A percentile compares a stretch with the other conserved stretches of the same genome.
phyloP scores from a whole-genome alignment of 37 sponge, comb jelly and placozoan species.

The Cladorhizidae sp. region DNA sequence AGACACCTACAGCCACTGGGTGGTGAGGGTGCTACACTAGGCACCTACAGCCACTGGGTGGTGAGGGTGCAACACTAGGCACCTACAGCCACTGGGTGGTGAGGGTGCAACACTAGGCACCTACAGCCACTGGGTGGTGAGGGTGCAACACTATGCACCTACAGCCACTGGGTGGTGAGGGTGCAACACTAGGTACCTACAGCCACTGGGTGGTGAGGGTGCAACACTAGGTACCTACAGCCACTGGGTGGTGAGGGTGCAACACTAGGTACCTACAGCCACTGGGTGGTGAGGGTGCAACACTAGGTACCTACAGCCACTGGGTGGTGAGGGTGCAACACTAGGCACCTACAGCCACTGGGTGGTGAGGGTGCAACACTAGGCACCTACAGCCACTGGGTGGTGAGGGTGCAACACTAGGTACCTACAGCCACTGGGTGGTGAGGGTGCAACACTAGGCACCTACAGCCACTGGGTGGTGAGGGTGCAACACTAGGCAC shows the following conservation, averaged over 20 bases:
- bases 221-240: background rate
- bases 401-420: background rate
- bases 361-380: background rate
- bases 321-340: no score
- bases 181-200: background rate
- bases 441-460: constrained; percentile 8
- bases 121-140: background rate
- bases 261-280: background rate
- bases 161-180: no score
- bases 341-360: constrained; percentile 10
- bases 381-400: no score
- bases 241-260: no score
- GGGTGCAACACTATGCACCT: constrained; percentile 11
- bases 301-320: no score
- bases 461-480: no score
- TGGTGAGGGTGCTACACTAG: background rate
- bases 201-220: constrained; percentile 4
- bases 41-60: constrained; percentile 3
- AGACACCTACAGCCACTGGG: no score
- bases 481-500: background rate
- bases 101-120: background rate
- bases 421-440: constrained; percentile 4
- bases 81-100: no score
- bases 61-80: constrained; percentile 8
- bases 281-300: constrained; percentile 7